Evolutionary conservation across 2,888 invertebrate genomes (phyloP), one percentile per base, ranked within the genome.

Genomic region (Clusia tigrina): DNA sequence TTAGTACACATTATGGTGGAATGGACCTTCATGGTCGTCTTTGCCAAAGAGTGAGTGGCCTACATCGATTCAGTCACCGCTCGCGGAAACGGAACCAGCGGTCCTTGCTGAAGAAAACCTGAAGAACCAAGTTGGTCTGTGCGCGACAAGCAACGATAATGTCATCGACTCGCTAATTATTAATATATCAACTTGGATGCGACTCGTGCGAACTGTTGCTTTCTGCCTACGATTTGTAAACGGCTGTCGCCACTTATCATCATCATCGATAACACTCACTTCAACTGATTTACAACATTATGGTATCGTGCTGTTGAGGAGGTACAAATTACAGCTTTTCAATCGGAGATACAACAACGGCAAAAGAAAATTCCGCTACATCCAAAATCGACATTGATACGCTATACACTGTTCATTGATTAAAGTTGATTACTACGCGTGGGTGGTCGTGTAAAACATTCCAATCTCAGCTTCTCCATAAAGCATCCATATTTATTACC

Each of bases 1-100:
- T 10, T 12, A 57, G 24, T 65, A 63, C 18, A n/a, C 26, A n/a
- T 54, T 71, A 1, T 69, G 69, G 68, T 70, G 69, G 68, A 46
- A 46, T 2, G 67, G 69, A n/a, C 71, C 67, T 1, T n/a, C 25
- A 2, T 69, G 64, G 64, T 24, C 67, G 26, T 42, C 9, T 17
- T 23, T 23, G 17, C 24, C 46, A 12, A 37, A 66, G 32, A 20
- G 46, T 26, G 26, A 46, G n/a, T 60, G 61, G 55, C 57, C 62
- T 17, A 54, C 15, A 22, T 26, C 62, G 12, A 61, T 51, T 20
- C 10, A 24, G 10, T 37, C 22, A 1, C 6, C 2, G 15, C 42
- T 59, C 25, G 23, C 51, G 26, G 23, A 26, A 10, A 17, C 48
- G 1, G 23, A 32, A 22, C 26, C 54, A n/a, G 2, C 0, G 1